These are phyloP conservation scores for Philypnodon macrostomus DNA, from an alignment of 2,797 vertebrate genomes.

Conservation along the genomic window DNA sequence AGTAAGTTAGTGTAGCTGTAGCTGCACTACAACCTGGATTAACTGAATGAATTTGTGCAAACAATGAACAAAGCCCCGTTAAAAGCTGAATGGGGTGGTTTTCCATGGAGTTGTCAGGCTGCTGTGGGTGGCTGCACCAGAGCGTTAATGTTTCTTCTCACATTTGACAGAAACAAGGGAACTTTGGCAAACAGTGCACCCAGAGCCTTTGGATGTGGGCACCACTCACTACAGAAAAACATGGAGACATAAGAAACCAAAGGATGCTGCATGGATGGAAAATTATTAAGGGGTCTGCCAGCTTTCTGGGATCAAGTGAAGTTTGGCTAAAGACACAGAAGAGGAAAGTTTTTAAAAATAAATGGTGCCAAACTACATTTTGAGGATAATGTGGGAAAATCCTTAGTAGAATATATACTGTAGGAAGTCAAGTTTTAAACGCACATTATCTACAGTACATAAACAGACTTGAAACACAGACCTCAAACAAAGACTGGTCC, in stretches of 20 bases:
- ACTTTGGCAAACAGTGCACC: slow-evolving; percentile 50
- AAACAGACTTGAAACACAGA: too few species aligned
- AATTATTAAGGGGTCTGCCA: slow-evolving; percentile 51
- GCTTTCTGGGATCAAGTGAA: slow-evolving; percentile 42
- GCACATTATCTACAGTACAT: too few species aligned
- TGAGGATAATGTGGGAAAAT: slow-evolving; percentile 31
- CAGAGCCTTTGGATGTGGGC: slow-evolving; percentile 55
- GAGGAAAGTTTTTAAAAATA: slow-evolving; percentile 38
- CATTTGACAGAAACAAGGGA: slow-evolving; percentile 52
- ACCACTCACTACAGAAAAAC: slow-evolving; percentile 31
- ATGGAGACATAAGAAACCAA: slow-evolving; percentile 58
- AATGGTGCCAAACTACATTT: slow-evolving; percentile 36
- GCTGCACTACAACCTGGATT: too few species aligned
- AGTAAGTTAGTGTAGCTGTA: too few species aligned
- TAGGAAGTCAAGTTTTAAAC: too few species aligned
- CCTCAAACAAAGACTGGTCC: too few species aligned
- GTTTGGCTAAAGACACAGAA: slow-evolving; percentile 49
- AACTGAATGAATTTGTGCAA: too few species aligned
- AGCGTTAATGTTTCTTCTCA: slow-evolving; percentile 33
- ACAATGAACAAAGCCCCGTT: slow-evolving; percentile 29
- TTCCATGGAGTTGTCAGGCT: slow-evolving; percentile 33
- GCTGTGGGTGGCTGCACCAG: slow-evolving; percentile 39
- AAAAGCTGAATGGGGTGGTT: slow-evolving; percentile 30
- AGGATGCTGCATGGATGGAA: slow-evolving; percentile 57
- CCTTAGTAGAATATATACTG: too few species aligned